Conservation (phyloP, 2,797 vertebrate species). For the Pseudomugil tenellus region DNA sequence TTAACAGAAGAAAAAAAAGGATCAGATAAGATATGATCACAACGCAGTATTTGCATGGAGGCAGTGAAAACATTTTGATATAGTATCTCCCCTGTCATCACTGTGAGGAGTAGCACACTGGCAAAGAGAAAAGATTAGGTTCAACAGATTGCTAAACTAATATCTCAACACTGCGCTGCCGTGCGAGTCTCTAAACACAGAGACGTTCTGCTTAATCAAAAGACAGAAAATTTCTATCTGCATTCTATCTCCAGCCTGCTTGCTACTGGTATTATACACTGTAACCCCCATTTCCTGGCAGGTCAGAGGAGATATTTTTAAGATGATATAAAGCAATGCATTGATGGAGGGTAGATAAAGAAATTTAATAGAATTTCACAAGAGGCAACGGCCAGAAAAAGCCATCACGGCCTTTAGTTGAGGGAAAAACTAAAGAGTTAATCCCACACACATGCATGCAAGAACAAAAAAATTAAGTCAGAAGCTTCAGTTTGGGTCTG, state of each 20-base stretch:
- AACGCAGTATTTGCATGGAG: conserved; percentile 63
- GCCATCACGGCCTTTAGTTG: conserved; percentile 38
- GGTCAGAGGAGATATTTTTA: conserved; percentile 62
- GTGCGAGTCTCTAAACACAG: conserved; percentile 25
- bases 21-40: conserved; percentile 67
- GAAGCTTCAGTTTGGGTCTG: conserved; percentile 31
- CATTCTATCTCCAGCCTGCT: conserved; percentile 43
- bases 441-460: conserved; percentile 10
- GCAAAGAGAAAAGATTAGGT: conserved; percentile 55
- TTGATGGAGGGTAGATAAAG: conserved; percentile 62
- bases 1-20: conserved; percentile 39
- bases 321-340: conserved; percentile 61
- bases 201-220: conserved; percentile 52
- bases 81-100: conserved; percentile 64
- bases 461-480: conserved; percentile 8
- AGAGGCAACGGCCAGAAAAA: conserved; percentile 53
- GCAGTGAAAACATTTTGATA: conserved; percentile 67
- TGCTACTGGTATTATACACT: conserved; percentile 34
- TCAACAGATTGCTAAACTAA: conserved; percentile 70
- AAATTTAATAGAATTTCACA: conserved; percentile 69
- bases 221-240: conserved; percentile 49
- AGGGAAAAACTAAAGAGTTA: conserved; percentile 16
- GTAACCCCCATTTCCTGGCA: conserved; percentile 68
- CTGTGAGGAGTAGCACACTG: conserved; percentile 26
- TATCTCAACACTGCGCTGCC: conserved; percentile 46